phyloP scores from a whole-genome alignment of 2,797 vertebrate genomes.

The Botia almorhae region DNA sequence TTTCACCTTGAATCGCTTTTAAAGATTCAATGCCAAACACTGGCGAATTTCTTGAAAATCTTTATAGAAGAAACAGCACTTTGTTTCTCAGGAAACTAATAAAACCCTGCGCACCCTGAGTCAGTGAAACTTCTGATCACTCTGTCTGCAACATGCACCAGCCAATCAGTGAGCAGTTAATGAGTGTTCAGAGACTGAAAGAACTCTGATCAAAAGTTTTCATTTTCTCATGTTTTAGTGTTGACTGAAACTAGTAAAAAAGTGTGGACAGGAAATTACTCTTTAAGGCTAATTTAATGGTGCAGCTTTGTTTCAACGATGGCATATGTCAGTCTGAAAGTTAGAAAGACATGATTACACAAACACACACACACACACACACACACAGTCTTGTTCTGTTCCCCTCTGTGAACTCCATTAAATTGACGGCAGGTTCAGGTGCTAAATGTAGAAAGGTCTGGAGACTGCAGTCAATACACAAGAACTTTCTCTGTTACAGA shows the following conservation, averaged over 20 bases:
- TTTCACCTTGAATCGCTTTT: not conserved
- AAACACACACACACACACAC: slow-evolving; percentile 41
- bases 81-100: too few relatives aligned
- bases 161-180: not conserved
- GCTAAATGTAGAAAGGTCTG: slow-evolving; percentile 46
- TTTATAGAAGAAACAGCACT: not conserved
- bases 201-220: slow-evolving; percentile 14
- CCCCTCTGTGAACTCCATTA: slow-evolving; percentile 48
- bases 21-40: not conserved
- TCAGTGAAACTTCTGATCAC: too few relatives aligned
- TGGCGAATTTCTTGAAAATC: not conserved
- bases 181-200: not conserved
- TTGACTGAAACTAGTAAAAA: slow-evolving; percentile 1
- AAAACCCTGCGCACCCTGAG: not conserved
- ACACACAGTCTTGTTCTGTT: slow-evolving; percentile 43
- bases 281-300: slow-evolving; percentile 49
- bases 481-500: slow-evolving; percentile 30
- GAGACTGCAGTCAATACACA: slow-evolving; percentile 55
- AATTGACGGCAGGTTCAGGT: slow-evolving; percentile 49
- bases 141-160: not conserved
- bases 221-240: slow-evolving; percentile 7
- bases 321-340: slow-evolving; percentile 44
- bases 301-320: slow-evolving; percentile 46
- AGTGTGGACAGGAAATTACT: slow-evolving; percentile 23
- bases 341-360: slow-evolving; percentile 49